Evolutionary conservation across 2,797 vertebrate genomes (phyloP).

Genomic region (Bradypus variegatus): DNA sequence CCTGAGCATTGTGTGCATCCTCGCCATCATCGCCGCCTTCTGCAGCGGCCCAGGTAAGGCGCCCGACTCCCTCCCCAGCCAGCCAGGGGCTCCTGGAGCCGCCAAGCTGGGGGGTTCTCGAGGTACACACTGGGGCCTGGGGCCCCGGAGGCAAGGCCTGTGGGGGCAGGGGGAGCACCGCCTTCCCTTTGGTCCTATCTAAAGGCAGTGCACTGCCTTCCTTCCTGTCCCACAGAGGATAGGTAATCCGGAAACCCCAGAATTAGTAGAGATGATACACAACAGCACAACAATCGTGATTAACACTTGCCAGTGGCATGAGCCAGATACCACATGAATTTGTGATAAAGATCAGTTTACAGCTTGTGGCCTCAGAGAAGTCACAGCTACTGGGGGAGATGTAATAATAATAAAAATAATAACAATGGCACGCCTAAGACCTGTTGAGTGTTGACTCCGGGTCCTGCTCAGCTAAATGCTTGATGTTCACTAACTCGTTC

Average conservation of each 20-base stretch:
- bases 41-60: constrained; percentile 94
- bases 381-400: background rate
- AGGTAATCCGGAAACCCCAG: background rate
- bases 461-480: background rate
- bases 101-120: background rate
- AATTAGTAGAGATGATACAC: accelerated
- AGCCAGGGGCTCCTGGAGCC: too few species aligned
- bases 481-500: accelerated
- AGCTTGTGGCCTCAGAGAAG: background rate
- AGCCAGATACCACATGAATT: background rate
- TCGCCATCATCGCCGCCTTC: constrained; percentile 92
- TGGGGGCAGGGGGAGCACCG: too few species aligned
- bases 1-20: constrained; percentile 87
- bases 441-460: too few species aligned
- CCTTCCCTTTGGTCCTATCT: background rate
- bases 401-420: background rate
- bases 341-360: background rate
- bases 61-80: background rate
- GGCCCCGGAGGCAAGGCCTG: background rate
- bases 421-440: too few species aligned
- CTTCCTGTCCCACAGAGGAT: background rate
- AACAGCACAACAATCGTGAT: background rate
- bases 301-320: accelerated
- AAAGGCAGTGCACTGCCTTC: background rate
- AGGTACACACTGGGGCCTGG: accelerated